A percentile compares a stretch with the other conserved stretches of the same genome.
phyloP scores from a whole-genome alignment of 2,797 vertebrate species.

The Catostomus latipinnis region DNA sequence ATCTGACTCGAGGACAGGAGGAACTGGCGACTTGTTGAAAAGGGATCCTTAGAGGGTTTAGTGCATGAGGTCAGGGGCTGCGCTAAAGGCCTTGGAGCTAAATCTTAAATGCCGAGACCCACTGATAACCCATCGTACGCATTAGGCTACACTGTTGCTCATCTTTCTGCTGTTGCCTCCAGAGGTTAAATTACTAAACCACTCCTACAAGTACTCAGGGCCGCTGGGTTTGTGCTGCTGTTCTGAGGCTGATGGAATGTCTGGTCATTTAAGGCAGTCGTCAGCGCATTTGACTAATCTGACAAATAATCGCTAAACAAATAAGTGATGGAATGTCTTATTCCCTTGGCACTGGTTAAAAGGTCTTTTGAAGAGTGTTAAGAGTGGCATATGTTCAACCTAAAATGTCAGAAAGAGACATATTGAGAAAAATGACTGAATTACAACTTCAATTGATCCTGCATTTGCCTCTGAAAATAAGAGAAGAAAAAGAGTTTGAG shows the following conservation, averaged over 20 bases:
- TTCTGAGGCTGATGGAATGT: conserved; percentile 63
- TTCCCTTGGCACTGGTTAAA: conserved; percentile 56
- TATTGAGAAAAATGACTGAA: conserved; percentile 83
- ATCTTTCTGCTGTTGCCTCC: conserved; percentile 48
- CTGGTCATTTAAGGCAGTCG: conserved; percentile 67
- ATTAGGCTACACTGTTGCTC: conserved; percentile 44
- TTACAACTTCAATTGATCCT: conserved; percentile 80
- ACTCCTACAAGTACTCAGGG: conserved; percentile 1
- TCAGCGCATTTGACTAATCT: conserved; percentile 70
- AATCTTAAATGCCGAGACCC: conserved; percentile 63
- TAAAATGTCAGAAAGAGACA: conserved; percentile 78
- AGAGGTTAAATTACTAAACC: conserved; percentile 39
- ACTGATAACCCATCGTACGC: conserved; percentile 68
- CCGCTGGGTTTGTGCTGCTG: conserved; percentile 31
- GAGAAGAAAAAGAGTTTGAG: conserved; percentile 73
- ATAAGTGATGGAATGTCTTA: conserved; percentile 58
- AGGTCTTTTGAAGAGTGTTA: conserved; percentile 69
- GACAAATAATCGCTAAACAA: conserved; percentile 69
- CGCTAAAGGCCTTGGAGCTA: conserved; percentile 62
- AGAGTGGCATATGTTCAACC: conserved; percentile 74
- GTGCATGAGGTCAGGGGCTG: conserved; percentile 76
- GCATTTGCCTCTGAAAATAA: conserved; percentile 80
- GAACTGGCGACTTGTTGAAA: conserved; percentile 78
- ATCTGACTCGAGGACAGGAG: conserved; percentile 76
- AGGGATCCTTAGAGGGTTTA: conserved; percentile 71